These are phyloP conservation scores for Chaetops frenatus DNA, from an alignment of 2,113 vertebrate species.

Conservation along the genomic window DNA sequence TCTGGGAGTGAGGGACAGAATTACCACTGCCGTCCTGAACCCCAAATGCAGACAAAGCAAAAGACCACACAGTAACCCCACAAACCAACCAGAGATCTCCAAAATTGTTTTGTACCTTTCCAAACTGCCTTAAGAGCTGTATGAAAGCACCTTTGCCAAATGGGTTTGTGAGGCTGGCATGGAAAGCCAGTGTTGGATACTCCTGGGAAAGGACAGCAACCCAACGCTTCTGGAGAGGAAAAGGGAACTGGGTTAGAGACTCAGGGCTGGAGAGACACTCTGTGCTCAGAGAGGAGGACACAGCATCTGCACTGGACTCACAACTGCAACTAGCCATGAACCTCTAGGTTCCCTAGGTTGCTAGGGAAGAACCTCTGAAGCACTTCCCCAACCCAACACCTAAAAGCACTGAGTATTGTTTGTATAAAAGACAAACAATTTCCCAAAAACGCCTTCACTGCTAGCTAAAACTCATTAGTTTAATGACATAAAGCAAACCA, in stretches of 20 bases:
- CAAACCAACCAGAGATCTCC: not conserved
- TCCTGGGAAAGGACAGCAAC: constrained; percentile 91
- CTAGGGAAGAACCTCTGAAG: constrained; percentile 22
- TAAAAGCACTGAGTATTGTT: constrained; percentile 31
- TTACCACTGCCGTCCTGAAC: not conserved
- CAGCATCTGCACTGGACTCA: not conserved
- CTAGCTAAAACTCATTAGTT: constrained; percentile 43
- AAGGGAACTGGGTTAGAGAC: not conserved
- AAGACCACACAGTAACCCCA: not conserved
- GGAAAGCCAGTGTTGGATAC: constrained; percentile 93
- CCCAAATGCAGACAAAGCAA: not conserved
- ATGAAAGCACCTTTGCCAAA: constrained; percentile 98
- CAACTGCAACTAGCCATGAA: not conserved
- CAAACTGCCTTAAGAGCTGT: constrained; percentile 95
- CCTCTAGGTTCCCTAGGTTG: too few species aligned
- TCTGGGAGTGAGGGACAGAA: not conserved
- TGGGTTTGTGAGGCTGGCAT: constrained; percentile 95
- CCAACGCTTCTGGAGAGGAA: constrained; percentile 86
- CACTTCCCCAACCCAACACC: constrained; percentile 18
- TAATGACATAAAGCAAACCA: constrained; percentile 36
- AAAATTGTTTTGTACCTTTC: constrained; percentile 78
- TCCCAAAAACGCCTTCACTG: constrained; percentile 37
- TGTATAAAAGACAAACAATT: constrained; percentile 37
- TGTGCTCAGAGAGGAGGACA: not conserved
- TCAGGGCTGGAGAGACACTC: not conserved